Percentiles rank a stretch among this genome's conserved stretches.
Evolutionary conservation across 2,113 vertebrate genomes (phyloP).

Genomic region (Cavia aperea): DNA sequence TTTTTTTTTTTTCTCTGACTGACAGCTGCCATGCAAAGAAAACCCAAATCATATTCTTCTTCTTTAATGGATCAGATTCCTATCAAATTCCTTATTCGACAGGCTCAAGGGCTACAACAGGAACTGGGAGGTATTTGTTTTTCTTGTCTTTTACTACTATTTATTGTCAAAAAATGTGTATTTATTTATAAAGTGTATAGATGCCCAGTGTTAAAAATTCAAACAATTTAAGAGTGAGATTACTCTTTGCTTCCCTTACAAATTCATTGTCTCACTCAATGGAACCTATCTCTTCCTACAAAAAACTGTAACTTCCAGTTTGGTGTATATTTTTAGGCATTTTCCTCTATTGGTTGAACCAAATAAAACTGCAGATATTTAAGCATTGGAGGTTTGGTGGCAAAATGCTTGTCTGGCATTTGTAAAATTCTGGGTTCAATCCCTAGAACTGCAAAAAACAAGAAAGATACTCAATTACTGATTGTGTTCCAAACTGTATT

Average conservation of each 20-base stretch:
- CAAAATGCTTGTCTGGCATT: background rate
- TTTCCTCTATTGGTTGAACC: background rate
- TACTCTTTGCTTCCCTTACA: background rate
- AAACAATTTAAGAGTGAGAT: slow-evolving; percentile 16
- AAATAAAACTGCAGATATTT: slow-evolving; percentile 7
- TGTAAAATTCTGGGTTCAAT: background rate
- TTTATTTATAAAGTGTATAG: background rate
- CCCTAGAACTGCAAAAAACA: background rate
- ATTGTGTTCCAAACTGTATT: background rate
- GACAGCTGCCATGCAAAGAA: slow-evolving; percentile 92
- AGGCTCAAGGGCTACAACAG: slow-evolving; percentile 95
- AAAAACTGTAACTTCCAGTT: background rate
- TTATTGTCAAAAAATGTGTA: background rate
- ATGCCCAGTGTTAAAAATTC: background rate
- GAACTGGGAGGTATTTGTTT: slow-evolving; percentile 88
- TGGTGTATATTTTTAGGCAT: slow-evolving; percentile 4
- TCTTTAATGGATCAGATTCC: slow-evolving; percentile 98
- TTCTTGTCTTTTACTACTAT: slow-evolving; percentile 19
- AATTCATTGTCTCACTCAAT: background rate
- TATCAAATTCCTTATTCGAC: slow-evolving; percentile 95
- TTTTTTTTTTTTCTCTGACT: slow-evolving; percentile 40
- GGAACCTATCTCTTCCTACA: fast-evolving
- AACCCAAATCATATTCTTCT: slow-evolving; percentile 95
- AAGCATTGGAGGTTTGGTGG: too few relatives aligned
- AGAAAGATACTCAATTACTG: background rate